phyloP scores from a whole-genome alignment of 1,140 invertebrate genomes.

The Drosophila setifemur region DNA sequence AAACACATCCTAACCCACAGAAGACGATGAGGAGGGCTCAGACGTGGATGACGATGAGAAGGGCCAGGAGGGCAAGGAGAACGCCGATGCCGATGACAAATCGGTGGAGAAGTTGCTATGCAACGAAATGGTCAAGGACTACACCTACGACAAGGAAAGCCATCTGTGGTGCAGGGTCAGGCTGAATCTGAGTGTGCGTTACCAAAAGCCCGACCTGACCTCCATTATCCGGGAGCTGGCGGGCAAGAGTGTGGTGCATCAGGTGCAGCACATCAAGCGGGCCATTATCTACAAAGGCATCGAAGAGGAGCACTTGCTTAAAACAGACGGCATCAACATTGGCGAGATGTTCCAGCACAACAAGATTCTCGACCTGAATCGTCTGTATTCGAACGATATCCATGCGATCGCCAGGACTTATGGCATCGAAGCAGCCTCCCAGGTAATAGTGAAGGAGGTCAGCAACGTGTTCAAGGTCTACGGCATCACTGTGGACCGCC shows the following conservation, averaged over 20 bases:
- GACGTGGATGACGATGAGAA: slow-evolving; percentile 86
- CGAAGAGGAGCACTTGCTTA: slow-evolving; percentile 86
- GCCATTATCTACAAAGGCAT: slow-evolving; percentile 90
- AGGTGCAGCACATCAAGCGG: slow-evolving; percentile 91
- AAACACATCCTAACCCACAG: not conserved
- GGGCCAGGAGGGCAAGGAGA: slow-evolving; percentile 83
- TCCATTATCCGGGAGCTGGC: slow-evolving; percentile 90
- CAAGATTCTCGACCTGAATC: slow-evolving; percentile 92
- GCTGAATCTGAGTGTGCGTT: slow-evolving; percentile 86
- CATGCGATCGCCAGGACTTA: slow-evolving; percentile 94
- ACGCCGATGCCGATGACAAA: slow-evolving; percentile 84
- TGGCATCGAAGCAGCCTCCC: slow-evolving; percentile 97
- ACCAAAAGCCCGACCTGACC: slow-evolving; percentile 89
- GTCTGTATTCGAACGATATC: slow-evolving; percentile 97
- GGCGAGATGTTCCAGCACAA: slow-evolving; percentile 93
- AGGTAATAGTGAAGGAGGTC: slow-evolving; percentile 95
- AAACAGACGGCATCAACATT: slow-evolving; percentile 98
- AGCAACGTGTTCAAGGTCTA: slow-evolving; percentile 97
- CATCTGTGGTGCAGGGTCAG: slow-evolving; percentile 90
- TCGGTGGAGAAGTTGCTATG: slow-evolving; percentile 83
- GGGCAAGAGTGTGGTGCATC: slow-evolving; percentile 89
- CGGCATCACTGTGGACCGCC: slow-evolving; percentile 96
- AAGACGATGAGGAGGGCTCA: slow-evolving; percentile 86
- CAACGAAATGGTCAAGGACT: slow-evolving; percentile 84
- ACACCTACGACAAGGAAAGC: slow-evolving; percentile 89